A percentile compares a stretch with the other conserved stretches of the same genome.
Conservation (phyloP, 2,113 vertebrate genomes). For the Eclectus roratus region DNA sequence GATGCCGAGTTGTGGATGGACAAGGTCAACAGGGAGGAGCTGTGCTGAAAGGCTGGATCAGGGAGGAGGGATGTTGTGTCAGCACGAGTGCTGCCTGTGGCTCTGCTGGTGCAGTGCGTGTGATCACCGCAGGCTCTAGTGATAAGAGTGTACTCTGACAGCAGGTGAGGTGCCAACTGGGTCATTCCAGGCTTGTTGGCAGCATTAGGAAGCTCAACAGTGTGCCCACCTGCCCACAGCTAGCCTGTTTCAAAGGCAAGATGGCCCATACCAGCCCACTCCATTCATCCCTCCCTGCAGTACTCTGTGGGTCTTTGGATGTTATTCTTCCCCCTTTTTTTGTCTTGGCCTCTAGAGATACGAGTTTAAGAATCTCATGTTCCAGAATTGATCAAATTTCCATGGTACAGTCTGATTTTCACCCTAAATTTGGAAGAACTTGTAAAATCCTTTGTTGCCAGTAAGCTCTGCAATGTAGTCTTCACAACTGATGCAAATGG, state of each 20-base stretch:
- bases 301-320: background rate
- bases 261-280: background rate
- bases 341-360: background rate
- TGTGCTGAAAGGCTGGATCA: background rate
- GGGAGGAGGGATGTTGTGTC: background rate
- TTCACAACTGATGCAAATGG: background rate
- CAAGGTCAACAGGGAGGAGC: background rate
- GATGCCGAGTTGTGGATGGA: no score
- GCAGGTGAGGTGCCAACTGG: background rate
- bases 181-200: background rate
- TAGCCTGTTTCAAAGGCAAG: background rate
- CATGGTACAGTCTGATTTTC: background rate
- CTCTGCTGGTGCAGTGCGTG: rapidly evolving
- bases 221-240: background rate
- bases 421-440: background rate
- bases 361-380: background rate
- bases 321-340: background rate
- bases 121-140: background rate
- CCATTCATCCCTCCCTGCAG: background rate
- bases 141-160: background rate
- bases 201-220: background rate
- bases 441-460: background rate
- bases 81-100: no score
- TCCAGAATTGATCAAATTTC: background rate
- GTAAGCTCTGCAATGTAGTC: background rate